Base-by-base conservation (phyloP, 1,140 invertebrate species). In the Drosophila prosaltans region DNA sequence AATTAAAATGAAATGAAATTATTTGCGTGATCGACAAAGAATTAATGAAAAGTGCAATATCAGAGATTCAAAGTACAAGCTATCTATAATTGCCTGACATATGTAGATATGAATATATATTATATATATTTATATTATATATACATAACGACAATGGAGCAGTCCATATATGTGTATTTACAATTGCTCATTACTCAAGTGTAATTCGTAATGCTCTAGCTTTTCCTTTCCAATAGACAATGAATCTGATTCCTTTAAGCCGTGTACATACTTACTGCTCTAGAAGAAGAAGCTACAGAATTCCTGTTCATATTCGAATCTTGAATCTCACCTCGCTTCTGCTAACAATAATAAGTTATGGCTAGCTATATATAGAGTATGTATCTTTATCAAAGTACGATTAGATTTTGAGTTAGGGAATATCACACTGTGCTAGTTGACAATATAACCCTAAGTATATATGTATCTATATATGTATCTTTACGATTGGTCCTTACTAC, bases 51-150 rank as follows among this genome's bases (percentile, higher is more conserved):
- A 57, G 72, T 74, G 70, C 72, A 73, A 74, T 74, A 36, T 40
- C 45, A 48, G 32, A 62, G 55, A 62, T 21, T 76, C 59, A 61
- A 76, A 76, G 74, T 78, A 78, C 74, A 77, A 77, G 30, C 60
- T 48, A 54, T 30, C 16, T 39, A 16, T 16, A 59, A 55, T 51
- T 51, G 45, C 45, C 45, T 51, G 45, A 36, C 6, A 36, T 16
- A 16, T 16, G 16, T 36, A 36, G 32, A 36, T 36, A 36, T 36
- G 6, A 21, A 21, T 21, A 48, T 45, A 45, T 48, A 9, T 16
- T 16, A 9, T 51, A 26, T 51, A 26, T 51, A 51, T 51, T 36
- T 26, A 51, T 51, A 10, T 51, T 51, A 51, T 51, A 51, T 51
- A 51, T 51, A 9, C 26, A 51, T 9, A 51, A 3, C 32, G 45